Base-by-base conservation (phyloP, 2,113 vertebrate species). In the Atlantisia rogersi region DNA sequence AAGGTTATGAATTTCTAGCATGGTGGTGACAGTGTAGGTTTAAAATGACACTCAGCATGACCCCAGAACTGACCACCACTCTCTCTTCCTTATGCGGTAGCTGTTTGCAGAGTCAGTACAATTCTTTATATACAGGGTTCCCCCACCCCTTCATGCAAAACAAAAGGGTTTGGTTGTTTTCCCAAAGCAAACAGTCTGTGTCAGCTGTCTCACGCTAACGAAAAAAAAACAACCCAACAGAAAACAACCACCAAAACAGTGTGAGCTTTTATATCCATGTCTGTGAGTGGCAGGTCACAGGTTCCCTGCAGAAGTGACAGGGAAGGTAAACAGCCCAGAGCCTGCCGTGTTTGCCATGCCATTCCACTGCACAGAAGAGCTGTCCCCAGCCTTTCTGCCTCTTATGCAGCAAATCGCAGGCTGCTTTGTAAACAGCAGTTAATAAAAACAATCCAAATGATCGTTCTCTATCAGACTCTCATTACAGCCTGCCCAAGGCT, bases 151-250 rank as follows among this genome's bases (percentile, higher is more conserved):
- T 78, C 76, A 88, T 31, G 31, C 59, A 75, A 96, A 95, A 95
- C 96, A 96, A 97, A 96, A 94, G 81, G 68, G 84, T 77, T 95
- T 88, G 80, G 92, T 94, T 91, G 95, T 90, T 96, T 96, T 95
- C 82, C 92, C 73, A 95, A 96, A 94, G 91, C 88, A 95, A 96
- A 92, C 78, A 89, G 64, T 89, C 84, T 92, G 52, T 95, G 97
- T 97, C 96, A 97, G 97, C 92, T 96, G 91, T 86, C 91, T 91
- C 15, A 2, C 58, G 35, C 82, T 91, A 83, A 82, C 65, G 86
- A 70, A 64, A 78, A 78, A 78, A 90, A n/a, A 52, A 22, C n/a
- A 58, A 55, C 42, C 15, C 53, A 55, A 29, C 25, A 25, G 16
- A 6, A 18, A 15, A n/a, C 16, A 22, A 29, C 79, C 55, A 77